Evolutionary conservation across 1,140 invertebrate genomes (phyloP).

Genomic region (Cydia splendana): DNA sequence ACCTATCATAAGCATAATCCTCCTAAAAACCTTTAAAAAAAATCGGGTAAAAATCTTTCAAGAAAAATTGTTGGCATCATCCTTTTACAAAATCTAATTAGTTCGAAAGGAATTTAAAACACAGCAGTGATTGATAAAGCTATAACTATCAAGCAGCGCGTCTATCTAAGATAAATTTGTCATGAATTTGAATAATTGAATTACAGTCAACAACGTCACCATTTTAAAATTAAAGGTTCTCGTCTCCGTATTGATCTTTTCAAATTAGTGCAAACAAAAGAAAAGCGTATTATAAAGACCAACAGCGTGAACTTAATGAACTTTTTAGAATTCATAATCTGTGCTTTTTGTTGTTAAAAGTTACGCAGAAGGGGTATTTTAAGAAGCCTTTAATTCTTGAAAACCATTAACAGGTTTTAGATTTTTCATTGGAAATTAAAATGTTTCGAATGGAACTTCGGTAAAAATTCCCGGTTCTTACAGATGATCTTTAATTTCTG

Average conservation of each 20-base stretch:
- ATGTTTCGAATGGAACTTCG: background rate
- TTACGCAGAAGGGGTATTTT: background rate
- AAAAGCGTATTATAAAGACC: slow-evolving; percentile 10
- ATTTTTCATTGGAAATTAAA: slow-evolving; percentile 2
- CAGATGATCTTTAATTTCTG: background rate
- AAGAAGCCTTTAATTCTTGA: slow-evolving; percentile 1
- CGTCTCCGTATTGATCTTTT: slow-evolving; percentile 25
- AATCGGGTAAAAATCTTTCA: too few species aligned
- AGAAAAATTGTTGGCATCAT: too few species aligned
- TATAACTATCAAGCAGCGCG: background rate
- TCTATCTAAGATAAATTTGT: background rate
- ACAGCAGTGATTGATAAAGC: background rate
- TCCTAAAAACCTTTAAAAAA: too few species aligned
- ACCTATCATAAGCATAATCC: too few species aligned
- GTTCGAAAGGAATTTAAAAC: background rate
- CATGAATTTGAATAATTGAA: slow-evolving; percentile 14
- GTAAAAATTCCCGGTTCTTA: background rate
- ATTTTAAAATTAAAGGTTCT: slow-evolving; percentile 14
- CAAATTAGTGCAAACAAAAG: slow-evolving; percentile 21
- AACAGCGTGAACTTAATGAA: slow-evolving; percentile 22
- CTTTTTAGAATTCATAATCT: slow-evolving; percentile 27
- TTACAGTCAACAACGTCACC: slow-evolving; percentile 2
- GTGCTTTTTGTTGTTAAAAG: slow-evolving; percentile 19
- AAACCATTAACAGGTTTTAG: slow-evolving; percentile 2
- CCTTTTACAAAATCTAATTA: too few species aligned